phyloP scores from a whole-genome alignment of 2,113 vertebrate species.

The Pithys albifrons region DNA sequence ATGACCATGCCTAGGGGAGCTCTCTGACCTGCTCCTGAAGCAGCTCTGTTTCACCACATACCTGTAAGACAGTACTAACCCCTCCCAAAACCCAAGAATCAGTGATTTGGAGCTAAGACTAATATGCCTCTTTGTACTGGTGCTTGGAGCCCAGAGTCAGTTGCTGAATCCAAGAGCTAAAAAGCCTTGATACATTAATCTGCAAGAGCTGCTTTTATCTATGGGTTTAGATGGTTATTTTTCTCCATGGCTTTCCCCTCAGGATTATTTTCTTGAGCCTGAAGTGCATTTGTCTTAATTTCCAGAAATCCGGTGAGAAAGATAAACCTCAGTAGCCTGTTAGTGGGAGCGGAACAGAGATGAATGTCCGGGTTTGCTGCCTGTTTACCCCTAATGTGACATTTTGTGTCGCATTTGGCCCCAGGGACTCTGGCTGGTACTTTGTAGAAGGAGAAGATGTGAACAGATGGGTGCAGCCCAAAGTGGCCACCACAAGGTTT shows the following conservation, averaged over 20 bases:
- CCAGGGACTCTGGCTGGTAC: neutral
- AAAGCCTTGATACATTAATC: slow-evolving; percentile 52
- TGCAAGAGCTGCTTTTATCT: slow-evolving; percentile 36
- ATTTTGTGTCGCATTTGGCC: neutral
- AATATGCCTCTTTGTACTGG: neutral
- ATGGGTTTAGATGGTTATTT: slow-evolving; percentile 43
- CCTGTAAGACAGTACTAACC: neutral
- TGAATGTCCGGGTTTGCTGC: neutral
- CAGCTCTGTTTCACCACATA: accelerated
- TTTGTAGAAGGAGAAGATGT: neutral
- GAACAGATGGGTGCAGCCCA: neutral
- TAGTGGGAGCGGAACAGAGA: neutral
- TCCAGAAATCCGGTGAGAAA: slow-evolving; percentile 42
- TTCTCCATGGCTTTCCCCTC: slow-evolving; percentile 41
- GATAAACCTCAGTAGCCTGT: slow-evolving; percentile 31
- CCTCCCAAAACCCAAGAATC: neutral
- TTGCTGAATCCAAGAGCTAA: slow-evolving; percentile 44
- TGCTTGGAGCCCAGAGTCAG: neutral
- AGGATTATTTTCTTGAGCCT: slow-evolving; percentile 62
- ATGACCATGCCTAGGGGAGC: neutral
- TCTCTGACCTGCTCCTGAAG: neutral
- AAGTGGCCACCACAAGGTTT: neutral
- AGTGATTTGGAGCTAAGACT: neutral
- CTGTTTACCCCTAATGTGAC: neutral
- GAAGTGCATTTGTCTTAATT: slow-evolving; percentile 66